Conservation (phyloP, 2,888 invertebrate genomes). For the Frankliniella fusca region DNA sequence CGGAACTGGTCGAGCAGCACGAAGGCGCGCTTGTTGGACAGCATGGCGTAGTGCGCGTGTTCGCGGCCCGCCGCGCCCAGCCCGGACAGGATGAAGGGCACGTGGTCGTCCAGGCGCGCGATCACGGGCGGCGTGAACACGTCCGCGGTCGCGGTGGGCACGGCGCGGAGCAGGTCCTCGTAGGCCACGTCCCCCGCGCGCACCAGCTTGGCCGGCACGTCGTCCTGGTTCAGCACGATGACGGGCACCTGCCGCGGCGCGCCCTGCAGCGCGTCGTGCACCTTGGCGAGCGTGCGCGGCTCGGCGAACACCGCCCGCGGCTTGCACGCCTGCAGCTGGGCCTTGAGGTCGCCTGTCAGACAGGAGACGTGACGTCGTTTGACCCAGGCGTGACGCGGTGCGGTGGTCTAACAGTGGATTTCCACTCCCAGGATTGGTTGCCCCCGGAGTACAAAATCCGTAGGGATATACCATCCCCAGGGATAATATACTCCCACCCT, state of each 20-base stretch:
- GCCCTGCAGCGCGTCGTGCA: constrained; percentile 14
- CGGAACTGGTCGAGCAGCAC: constrained; percentile 21
- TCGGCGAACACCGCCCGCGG: constrained; percentile 1
- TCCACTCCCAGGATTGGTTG: too few relatives aligned
- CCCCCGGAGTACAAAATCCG: too few relatives aligned
- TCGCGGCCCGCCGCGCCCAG: neutral
- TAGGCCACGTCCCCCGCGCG: constrained; percentile 16
- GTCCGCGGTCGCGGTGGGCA: constrained; percentile 8
- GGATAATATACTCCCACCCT: too few relatives aligned
- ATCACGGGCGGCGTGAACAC: constrained; percentile 10
- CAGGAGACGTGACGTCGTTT: too few relatives aligned
- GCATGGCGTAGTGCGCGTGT: constrained; percentile 8
- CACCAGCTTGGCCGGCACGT: constrained; percentile 21
- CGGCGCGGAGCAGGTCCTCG: constrained; percentile 5
- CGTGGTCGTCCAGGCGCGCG: constrained; percentile 11
- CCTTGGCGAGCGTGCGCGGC: constrained; percentile 16
- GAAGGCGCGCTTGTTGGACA: constrained; percentile 23
- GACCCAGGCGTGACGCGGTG: too few relatives aligned
- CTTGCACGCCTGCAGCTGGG: constrained; percentile 18
- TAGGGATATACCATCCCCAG: too few relatives aligned
- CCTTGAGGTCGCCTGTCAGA: neutral
- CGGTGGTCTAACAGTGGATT: too few relatives aligned
- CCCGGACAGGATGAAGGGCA: constrained; percentile 11
- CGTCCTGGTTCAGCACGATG: constrained; percentile 20
- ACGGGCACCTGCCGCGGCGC: constrained; percentile 16